phyloP scores from a whole-genome alignment of 1,140 invertebrate genomes.

The Drepana arcuata region DNA sequence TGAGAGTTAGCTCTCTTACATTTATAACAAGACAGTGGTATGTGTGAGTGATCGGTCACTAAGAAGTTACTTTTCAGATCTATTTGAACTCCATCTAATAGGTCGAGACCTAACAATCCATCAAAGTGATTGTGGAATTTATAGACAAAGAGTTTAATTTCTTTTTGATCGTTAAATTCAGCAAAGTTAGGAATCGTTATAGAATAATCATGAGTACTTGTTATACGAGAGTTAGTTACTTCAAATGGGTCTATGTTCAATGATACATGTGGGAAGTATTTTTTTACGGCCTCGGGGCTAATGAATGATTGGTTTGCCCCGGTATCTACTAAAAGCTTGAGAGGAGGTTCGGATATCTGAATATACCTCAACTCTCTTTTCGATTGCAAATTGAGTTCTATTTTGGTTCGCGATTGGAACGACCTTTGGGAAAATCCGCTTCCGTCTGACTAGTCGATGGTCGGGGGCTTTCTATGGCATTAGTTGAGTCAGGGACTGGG shows the following conservation, averaged over 20 bases:
- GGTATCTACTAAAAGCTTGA: conserved; percentile 9
- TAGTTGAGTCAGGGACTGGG: no score
- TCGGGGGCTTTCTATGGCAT: background rate
- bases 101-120: background rate
- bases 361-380: conserved; percentile 9
- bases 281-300: conserved; percentile 4
- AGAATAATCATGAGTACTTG: conserved; percentile 11
- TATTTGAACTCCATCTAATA: background rate
- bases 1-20: background rate
- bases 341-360: conserved; percentile 6
- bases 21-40: background rate
- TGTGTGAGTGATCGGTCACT: background rate
- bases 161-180: background rate
- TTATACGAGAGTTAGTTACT: conserved; percentile 10
- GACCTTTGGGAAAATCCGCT: conserved; percentile 5
- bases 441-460: background rate
- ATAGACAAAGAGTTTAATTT: conserved; percentile 9
- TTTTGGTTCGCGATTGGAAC: conserved; percentile 2
- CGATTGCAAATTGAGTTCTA: conserved; percentile 11
- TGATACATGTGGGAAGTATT: conserved; percentile 2
- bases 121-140: conserved; percentile 10
- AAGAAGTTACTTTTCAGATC: background rate
- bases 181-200: conserved; percentile 11
- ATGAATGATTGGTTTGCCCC: conserved; percentile 6
- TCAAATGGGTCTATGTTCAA: conserved; percentile 11